These are phyloP conservation scores for Coluber constrictor DNA, from an alignment of 2,797 vertebrate species.

Conservation along the genomic window DNA sequence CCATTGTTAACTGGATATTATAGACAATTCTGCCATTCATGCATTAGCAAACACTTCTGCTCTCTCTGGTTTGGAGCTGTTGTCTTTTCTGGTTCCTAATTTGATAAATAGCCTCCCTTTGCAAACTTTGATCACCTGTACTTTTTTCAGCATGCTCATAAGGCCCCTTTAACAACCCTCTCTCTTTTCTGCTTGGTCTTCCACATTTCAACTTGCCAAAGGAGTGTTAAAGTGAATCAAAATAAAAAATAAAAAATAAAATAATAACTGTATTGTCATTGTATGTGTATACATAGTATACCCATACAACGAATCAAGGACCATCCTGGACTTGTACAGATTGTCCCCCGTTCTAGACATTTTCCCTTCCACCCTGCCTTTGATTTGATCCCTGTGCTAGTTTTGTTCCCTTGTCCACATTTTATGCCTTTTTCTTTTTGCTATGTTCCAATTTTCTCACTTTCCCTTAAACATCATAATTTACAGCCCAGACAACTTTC, in stretches of 20 bases:
- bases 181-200: background rate
- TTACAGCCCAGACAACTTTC: constrained; percentile 11
- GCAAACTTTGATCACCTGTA: constrained; percentile 13
- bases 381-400: background rate
- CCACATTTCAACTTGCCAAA: constrained; percentile 18
- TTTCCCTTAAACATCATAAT: constrained; percentile 22
- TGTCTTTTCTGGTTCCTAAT: constrained; percentile 35
- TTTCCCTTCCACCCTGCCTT: background rate
- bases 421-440: background rate
- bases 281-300: too few species aligned
- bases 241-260: too few species aligned
- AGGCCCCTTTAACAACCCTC: background rate
- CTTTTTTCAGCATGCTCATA: constrained; percentile 49
- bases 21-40: too few species aligned
- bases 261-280: too few species aligned
- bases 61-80: background rate
- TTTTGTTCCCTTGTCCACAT: constrained; percentile 1
- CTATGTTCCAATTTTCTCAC: background rate
- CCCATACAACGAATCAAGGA: background rate
- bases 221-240: background rate
- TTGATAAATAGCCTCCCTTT: constrained; percentile 48
- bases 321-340: background rate
- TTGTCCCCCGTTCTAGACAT: background rate
- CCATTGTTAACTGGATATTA: background rate
- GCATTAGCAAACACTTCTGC: background rate